Evolutionary conservation across 2,888 invertebrate genomes (phyloP), one percentile per base, ranked within the genome.

Genomic region (Phrixothrix hirtus): DNA sequence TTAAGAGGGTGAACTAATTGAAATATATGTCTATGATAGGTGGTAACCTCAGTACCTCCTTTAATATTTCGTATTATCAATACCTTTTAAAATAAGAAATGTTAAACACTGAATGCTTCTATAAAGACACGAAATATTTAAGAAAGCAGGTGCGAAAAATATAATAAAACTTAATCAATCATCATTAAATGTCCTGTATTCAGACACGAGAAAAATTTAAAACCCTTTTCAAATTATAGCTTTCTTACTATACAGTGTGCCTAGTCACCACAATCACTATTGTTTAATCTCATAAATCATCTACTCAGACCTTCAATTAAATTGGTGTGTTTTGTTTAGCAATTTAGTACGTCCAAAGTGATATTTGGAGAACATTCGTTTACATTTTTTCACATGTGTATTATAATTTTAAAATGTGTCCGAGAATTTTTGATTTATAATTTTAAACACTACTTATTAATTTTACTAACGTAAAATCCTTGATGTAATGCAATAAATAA

Each of bases 1-100:
- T 68, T 66, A 67, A 67, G 62, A 67, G 67, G 65, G 66, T 61
- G 59, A 60, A 59, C 61, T 68, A 67, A 68, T 68, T 68, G 66
- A 67, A 66, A 67, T 68, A 67, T 67, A 68, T 63, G 63, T 60
- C 62, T 66, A 67, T 66, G 65, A 67, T 65, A 66, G 55, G 58
- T 61, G 60, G 49, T 38, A 52, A 46, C 51, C 57, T 59, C 57
- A 57, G 42, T 55, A 47, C 42, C 30, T 47, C 59, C 60, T 61
- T 63, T 60, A 61, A 57, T 54, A 55, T 56, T 58, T 60, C 57
- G 39, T 51, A 60, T 60, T 57, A 60, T 62, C 60, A 50, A 54
- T 48, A 55, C 51, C 54, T 54, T 51, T 45, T 48, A 44, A 43
- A 39, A 34, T 29, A 37, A 27, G 9, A 42, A 38, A 30, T n/a